Evolutionary conservation across 2,888 invertebrate genomes (phyloP).

Genomic region (Acronicta psi): DNA sequence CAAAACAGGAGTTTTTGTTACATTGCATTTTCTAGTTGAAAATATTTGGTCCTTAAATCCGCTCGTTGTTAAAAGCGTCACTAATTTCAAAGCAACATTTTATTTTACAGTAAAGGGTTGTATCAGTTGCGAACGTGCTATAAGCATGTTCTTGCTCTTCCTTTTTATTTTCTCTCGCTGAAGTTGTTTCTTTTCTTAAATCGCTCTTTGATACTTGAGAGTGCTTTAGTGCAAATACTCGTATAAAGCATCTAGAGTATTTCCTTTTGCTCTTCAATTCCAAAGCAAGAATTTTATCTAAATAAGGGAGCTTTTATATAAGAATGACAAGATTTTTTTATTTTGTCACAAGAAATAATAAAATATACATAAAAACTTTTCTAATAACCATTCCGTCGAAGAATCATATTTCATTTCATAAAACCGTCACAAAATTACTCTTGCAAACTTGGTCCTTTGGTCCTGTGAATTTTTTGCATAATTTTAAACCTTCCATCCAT

Average conservation of each 20-base stretch:
- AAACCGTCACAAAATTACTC: not conserved
- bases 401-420: not conserved
- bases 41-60: not conserved
- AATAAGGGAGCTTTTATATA: not conserved
- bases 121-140: slow-evolving; percentile 15
- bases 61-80: slow-evolving; percentile 2
- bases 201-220: not conserved
- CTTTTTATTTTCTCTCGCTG: slow-evolving; percentile 6
- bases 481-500: slow-evolving; percentile 46
- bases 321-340: too few relatives aligned
- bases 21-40: not conserved
- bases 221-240: not conserved
- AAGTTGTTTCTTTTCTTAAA: slow-evolving; percentile 8
- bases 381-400: not conserved
- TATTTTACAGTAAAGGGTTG: slow-evolving; percentile 13
- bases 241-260: not conserved
- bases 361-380: too few relatives aligned
- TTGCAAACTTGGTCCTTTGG: not conserved
- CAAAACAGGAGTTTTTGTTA: too few relatives aligned
- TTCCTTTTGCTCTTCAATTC: not conserved
- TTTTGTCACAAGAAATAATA: too few relatives aligned
- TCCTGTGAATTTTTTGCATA: slow-evolving; percentile 3
- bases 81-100: slow-evolving; percentile 9
- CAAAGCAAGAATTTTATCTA: not conserved
- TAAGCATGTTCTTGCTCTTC: slow-evolving; percentile 14